Percentiles rank a stretch among this genome's conserved stretches.
Conservation (phyloP, 2,888 invertebrate genomes). For the Anthophora plumipes region DNA sequence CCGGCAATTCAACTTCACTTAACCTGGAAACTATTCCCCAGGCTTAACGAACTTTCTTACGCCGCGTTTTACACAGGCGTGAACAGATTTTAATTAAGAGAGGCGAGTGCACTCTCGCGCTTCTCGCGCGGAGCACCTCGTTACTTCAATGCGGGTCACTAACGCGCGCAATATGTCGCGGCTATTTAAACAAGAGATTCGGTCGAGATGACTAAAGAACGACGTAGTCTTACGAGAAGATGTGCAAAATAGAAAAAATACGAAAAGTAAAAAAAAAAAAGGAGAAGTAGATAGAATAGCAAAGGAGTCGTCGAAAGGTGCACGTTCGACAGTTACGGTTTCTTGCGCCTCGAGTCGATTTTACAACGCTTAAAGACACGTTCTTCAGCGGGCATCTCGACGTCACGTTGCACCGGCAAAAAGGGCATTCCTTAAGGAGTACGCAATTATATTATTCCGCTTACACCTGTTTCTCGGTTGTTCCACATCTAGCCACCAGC, state of each 20-base stretch:
- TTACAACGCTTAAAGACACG: conserved; percentile 51
- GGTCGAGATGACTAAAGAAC: neutral
- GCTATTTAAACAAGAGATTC: conserved; percentile 36
- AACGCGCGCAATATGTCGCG: conserved; percentile 49
- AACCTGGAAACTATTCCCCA: conserved; percentile 52
- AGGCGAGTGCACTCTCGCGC: conserved; percentile 22
- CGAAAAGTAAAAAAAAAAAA: too few relatives aligned
- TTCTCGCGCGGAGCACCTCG: conserved; percentile 24
- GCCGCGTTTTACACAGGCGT: conserved; percentile 44
- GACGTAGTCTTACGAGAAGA: neutral
- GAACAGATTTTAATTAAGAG: conserved; percentile 58
- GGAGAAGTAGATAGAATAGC: neutral
- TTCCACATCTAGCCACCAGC: conserved; percentile 33
- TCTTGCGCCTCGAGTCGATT: conserved; percentile 21
- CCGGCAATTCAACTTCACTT: conserved; percentile 37
- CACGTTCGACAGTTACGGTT: conserved; percentile 19
- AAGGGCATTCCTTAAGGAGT: conserved; percentile 59
- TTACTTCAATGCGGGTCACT: conserved; percentile 56
- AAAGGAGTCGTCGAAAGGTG: conserved; percentile 5
- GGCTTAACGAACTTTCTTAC: conserved; percentile 51
- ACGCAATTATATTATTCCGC: conserved; percentile 63
- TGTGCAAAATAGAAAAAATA: too few relatives aligned
- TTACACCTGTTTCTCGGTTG: conserved; percentile 51
- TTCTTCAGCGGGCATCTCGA: conserved; percentile 14
- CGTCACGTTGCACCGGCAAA: conserved; percentile 25